These are phyloP conservation scores for Plebejus anna DNA, from an alignment of 2,888 invertebrate species.

Conservation along the genomic window DNA sequence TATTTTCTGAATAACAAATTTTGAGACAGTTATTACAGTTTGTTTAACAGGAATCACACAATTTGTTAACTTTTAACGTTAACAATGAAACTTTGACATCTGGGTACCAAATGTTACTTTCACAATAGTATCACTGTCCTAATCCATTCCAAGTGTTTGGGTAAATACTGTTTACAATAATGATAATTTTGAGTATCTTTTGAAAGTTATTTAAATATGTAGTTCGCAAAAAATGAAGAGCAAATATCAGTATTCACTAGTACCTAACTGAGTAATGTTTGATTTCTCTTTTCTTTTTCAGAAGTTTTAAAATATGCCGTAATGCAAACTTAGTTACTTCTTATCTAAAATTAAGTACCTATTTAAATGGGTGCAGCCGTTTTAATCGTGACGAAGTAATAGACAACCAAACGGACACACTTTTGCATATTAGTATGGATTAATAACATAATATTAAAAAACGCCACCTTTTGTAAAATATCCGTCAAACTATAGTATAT, in stretches of 20 bases:
- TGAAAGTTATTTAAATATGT: background rate
- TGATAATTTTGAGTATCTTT: background rate
- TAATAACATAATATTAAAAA: no score
- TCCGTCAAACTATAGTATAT: constrained; percentile 31
- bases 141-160: background rate
- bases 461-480: no score
- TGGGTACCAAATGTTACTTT: constrained; percentile 9
- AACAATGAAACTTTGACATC: background rate
- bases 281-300: no score
- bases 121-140: background rate
- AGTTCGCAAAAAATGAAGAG: background rate
- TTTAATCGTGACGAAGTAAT: no score
- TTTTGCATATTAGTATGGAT: no score
- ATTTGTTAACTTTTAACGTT: background rate
- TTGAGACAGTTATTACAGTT: background rate
- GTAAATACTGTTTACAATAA: background rate
- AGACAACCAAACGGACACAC: no score
- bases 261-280: no score
- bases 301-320: no score
- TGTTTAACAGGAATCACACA: background rate
- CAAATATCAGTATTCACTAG: no score
- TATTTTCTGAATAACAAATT: background rate
- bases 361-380: no score
- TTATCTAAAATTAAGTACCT: no score
- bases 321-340: no score